Evolutionary conservation across 2,113 vertebrate species (phyloP), one percentile per base, ranked within the genome.

Genomic region (Mesitornis unicolor): DNA sequence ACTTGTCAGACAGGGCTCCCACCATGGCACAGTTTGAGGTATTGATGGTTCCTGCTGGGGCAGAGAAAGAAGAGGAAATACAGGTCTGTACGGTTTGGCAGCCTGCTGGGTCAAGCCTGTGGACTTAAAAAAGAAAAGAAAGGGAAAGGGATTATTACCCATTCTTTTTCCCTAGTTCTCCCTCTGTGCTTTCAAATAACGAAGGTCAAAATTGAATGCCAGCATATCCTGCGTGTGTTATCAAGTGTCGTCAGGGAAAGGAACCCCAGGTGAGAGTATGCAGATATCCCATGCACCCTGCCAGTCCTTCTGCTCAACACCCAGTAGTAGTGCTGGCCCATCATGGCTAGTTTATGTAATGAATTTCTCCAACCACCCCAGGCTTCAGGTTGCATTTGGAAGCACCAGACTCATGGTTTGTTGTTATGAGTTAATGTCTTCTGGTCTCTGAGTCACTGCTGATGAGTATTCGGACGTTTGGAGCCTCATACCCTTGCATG

Each of bases 381-480:
- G 71, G 13, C 48, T 87, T 93, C 71, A 80, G 16, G 74, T 14
- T 45, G 10, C 56, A 31, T 60, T 68, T 75, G 65, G 43, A 38
- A 89, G 26, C 53, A 38, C 57, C 61, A 61, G 35, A 13, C 54
- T 71, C 33, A 5, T 0, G 2, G 21, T 76, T 75, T 50, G 12
- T 38, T 53, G 16, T 45, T 83, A 57, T 35, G 45, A 87, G 67
- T 85, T 85, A 73, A 82, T 11, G 60, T 85, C 79, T 94, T 65
- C 78, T 75, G 64, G 42, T 90, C 38, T 95, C 84, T 94, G 84
- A 93, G 61, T 95, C 91, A 94, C 29, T 36, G 61, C 67, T 89
- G 70, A 61, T 61, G 84, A 91, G 63, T 56, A 45, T 75, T 94
- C 1, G 2, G 56, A 56, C 73, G 53, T 87, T 89, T 82, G 69